Evolutionary conservation across 2,797 vertebrate genomes (phyloP).

Genomic region (Pitangus sulphuratus): DNA sequence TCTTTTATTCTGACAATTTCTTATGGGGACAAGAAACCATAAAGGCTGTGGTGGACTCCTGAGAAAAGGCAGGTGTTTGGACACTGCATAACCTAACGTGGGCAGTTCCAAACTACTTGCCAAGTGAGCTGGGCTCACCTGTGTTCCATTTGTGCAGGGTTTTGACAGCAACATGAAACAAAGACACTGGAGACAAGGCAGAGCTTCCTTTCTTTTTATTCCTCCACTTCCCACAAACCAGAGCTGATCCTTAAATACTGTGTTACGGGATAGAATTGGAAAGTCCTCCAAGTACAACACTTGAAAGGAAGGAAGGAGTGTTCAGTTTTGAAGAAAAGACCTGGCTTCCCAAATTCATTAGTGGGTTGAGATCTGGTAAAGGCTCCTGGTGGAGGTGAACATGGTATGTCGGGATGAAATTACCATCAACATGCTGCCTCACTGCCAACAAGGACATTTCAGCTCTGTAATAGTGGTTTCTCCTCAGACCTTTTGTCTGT

Average conservation of each 20-base stretch:
- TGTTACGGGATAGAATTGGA: not conserved
- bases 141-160: not conserved
- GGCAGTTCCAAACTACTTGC: not conserved
- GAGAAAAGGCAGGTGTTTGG: not conserved
- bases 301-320: not conserved
- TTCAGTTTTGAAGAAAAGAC: not conserved
- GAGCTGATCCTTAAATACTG: not conserved
- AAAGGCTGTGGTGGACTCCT: not conserved
- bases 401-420: not conserved
- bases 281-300: not conserved
- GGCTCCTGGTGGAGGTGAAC: not conserved
- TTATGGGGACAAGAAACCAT: not conserved
- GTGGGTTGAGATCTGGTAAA: not conserved
- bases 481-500: not conserved
- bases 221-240: not conserved
- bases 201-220: not conserved
- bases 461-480: not conserved
- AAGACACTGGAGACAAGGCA: not conserved
- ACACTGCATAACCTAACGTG: accelerated
- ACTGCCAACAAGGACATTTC: not conserved
- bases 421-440: not conserved
- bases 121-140: not conserved
- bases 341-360: not conserved
- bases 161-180: not conserved
- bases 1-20: not conserved